Conservation (phyloP, 2,888 invertebrate genomes). For the Rhimphoctona megacephalus region DNA sequence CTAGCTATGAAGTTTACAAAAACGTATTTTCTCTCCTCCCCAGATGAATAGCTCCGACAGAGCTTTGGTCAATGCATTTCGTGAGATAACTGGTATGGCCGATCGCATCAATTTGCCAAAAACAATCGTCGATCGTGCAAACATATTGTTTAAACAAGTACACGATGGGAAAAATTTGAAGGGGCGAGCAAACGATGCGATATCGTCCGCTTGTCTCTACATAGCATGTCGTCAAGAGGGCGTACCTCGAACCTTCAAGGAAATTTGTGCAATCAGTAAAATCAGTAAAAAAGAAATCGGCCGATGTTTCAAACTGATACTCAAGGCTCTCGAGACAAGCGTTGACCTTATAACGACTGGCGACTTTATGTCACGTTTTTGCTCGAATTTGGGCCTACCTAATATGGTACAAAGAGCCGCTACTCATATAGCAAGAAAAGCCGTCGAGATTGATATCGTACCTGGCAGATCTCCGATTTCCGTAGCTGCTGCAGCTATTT, state of each 20-base stretch:
- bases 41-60: slow-evolving; percentile 98
- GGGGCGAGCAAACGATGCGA: slow-evolving; percentile 98
- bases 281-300: slow-evolving; percentile 99
- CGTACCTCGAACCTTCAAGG: slow-evolving; percentile 99
- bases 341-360: slow-evolving; percentile 99
- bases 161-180: slow-evolving; percentile 98
- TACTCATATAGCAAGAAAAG: slow-evolving; percentile 98
- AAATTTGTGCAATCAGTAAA: slow-evolving; percentile 99
- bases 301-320: slow-evolving; percentile 97
- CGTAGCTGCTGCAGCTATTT: slow-evolving; percentile 99
- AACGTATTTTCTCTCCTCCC: slow-evolving; percentile 83
- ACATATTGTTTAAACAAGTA: slow-evolving; percentile 98
- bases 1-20: not conserved
- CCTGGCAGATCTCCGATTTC: slow-evolving; percentile 99
- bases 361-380: slow-evolving; percentile 99
- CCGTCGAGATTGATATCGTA: slow-evolving; percentile 98
- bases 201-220: slow-evolving; percentile 99
- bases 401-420: slow-evolving; percentile 97
- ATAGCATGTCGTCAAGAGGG: slow-evolving; percentile 99
- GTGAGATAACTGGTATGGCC: slow-evolving; percentile 99
- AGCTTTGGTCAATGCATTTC: slow-evolving; percentile 97
- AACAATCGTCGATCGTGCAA: slow-evolving; percentile 98
- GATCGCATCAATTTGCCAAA: slow-evolving; percentile 98
- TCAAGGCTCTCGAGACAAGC: slow-evolving; percentile 98
- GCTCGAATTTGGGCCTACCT: slow-evolving; percentile 96